phyloP scores from a whole-genome alignment of 1,140 invertebrate species.

The Coptotermes formosanus region DNA sequence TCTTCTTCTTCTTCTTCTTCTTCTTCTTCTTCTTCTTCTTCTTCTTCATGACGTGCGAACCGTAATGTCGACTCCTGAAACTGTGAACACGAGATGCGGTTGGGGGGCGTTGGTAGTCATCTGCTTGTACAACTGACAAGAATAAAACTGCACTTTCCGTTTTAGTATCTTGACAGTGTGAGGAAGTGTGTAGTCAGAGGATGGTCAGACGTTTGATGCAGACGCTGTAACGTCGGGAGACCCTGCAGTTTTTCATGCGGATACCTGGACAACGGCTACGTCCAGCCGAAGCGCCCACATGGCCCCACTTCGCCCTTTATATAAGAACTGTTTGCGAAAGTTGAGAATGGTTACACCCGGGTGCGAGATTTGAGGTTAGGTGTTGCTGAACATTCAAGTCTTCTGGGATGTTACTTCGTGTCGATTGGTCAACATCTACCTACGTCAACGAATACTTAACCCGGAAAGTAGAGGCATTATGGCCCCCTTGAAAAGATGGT shows the following conservation, averaged over 20 bases:
- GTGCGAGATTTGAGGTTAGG: too few species aligned
- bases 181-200: background rate
- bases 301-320: background rate
- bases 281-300: background rate
- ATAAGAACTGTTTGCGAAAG: background rate
- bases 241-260: background rate
- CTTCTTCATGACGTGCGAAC: too few species aligned
- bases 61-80: background rate
- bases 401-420: too few species aligned
- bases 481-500: too few species aligned
- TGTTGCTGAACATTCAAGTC: too few species aligned
- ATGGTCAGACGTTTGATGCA: background rate
- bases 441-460: too few species aligned
- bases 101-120: background rate
- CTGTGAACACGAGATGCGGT: background rate
- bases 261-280: background rate
- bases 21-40: too few species aligned
- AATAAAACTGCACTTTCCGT: background rate
- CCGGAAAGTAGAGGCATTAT: too few species aligned
- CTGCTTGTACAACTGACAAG: background rate
- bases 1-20: too few species aligned
- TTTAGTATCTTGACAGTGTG: background rate
- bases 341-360: background rate
- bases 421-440: too few species aligned
- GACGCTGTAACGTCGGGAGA: background rate